Percentiles rank a stretch among this genome's conserved stretches.
phyloP scores from a whole-genome alignment of 2,797 vertebrate genomes.

The Poeciliopsis infans region DNA sequence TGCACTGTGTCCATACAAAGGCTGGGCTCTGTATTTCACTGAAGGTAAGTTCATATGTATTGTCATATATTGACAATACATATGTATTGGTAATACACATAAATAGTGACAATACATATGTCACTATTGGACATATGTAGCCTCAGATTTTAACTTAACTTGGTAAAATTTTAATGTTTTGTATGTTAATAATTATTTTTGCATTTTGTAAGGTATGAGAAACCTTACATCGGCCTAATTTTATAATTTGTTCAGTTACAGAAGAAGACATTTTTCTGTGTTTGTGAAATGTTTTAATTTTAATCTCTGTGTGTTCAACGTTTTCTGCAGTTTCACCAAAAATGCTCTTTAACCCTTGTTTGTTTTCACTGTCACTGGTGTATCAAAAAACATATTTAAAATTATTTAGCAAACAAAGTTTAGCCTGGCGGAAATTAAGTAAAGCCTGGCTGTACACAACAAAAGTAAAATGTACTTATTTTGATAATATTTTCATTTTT shows the following conservation, averaged over 20 bases:
- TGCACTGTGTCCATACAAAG: constrained; percentile 87
- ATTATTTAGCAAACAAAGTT: too few relatives aligned
- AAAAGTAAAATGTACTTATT: not conserved
- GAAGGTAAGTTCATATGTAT: constrained; percentile 81
- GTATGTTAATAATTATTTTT: not conserved
- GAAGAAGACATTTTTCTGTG: not conserved
- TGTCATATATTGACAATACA: too few relatives aligned
- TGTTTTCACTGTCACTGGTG: too few relatives aligned
- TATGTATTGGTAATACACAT: too few relatives aligned
- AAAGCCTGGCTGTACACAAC: not conserved
- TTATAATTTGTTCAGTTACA: not conserved
- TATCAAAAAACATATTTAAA: too few relatives aligned
- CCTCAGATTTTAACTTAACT: not conserved
- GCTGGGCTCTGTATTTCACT: constrained; percentile 95
- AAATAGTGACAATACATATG: too few relatives aligned
- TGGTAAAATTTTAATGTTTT: not conserved
- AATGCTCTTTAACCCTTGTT: too few relatives aligned
- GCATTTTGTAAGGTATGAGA: not conserved
- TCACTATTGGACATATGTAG: not conserved
- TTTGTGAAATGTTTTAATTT: not conserved
- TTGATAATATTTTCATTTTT: not conserved
- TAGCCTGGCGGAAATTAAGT: too few relatives aligned
- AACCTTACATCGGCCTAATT: not conserved
- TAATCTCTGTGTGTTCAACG: too few relatives aligned
- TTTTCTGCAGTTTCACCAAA: too few relatives aligned